Evolutionary conservation across 2,888 invertebrate genomes (phyloP).

Genomic region (Stictocephala bisonia): DNA sequence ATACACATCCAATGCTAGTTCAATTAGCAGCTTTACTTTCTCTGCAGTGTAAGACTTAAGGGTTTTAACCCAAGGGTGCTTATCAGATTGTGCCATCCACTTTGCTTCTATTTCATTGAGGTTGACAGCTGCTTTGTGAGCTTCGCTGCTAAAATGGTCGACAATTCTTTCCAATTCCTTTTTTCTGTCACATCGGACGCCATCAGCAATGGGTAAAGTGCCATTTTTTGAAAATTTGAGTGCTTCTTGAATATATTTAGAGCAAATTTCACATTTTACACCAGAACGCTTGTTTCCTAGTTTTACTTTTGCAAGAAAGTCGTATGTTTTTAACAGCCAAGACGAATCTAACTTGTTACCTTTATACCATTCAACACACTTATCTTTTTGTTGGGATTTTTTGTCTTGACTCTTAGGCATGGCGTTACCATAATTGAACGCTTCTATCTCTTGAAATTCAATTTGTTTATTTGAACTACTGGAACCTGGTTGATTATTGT

Average conservation of each 20-base stretch:
- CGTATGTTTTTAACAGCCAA: slow-evolving; percentile 42
- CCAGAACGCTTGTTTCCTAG: slow-evolving; percentile 32
- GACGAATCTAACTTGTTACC: slow-evolving; percentile 42
- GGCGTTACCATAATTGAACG: not conserved
- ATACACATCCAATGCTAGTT: slow-evolving; percentile 45
- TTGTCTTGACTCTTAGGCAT: not conserved
- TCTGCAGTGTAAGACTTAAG: slow-evolving; percentile 37
- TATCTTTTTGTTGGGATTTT: not conserved
- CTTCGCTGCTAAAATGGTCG: slow-evolving; percentile 35
- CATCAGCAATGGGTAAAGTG: slow-evolving; percentile 42
- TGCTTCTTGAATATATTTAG: slow-evolving; percentile 39
- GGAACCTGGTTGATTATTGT: not conserved
- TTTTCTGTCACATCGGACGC: slow-evolving; percentile 30
- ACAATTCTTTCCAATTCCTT: slow-evolving; percentile 41
- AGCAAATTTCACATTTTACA: slow-evolving; percentile 40
- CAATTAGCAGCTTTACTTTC: slow-evolving; percentile 45
- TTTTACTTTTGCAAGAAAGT: slow-evolving; percentile 36
- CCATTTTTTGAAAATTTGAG: slow-evolving; percentile 46
- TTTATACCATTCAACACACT: slow-evolving; percentile 7
- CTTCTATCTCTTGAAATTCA: not conserved
- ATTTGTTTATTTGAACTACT: not conserved
- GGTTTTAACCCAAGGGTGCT: slow-evolving; percentile 45
- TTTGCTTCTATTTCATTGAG: slow-evolving; percentile 30
- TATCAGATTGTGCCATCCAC: slow-evolving; percentile 44
- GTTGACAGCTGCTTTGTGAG: slow-evolving; percentile 37